Conservation (phyloP, 2,888 invertebrate genomes). For the Rhamphomyia laevipes region DNA sequence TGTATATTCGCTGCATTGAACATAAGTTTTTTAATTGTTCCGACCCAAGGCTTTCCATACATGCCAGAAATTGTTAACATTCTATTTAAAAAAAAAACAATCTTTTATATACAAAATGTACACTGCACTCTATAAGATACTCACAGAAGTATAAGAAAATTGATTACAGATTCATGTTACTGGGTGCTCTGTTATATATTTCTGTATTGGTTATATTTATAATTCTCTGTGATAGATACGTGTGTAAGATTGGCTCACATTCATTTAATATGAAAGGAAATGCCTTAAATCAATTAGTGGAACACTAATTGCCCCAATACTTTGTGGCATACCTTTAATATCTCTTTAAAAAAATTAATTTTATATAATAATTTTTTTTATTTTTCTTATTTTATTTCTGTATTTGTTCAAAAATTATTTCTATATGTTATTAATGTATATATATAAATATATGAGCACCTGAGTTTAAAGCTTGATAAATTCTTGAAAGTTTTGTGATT, state of each 20-base stretch:
- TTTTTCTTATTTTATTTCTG: too few species aligned
- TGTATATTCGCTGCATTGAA: too few species aligned
- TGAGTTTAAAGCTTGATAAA: conserved; percentile 3
- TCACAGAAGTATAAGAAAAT: background rate
- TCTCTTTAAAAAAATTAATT: too few species aligned
- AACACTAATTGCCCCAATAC: conserved; percentile 38
- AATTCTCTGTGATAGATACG: conserved; percentile 10
- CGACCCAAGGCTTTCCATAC: conserved; percentile 10
- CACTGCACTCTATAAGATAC: background rate
- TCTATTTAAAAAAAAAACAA: background rate
- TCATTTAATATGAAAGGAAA: conserved; percentile 30
- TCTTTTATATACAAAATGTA: background rate
- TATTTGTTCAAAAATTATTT: background rate
- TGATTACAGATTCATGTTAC: conserved; percentile 15
- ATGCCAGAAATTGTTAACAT: conserved; percentile 12
- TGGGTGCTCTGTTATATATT: conserved; percentile 14
- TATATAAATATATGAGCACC: conserved; percentile 2
- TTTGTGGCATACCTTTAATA: conserved; percentile 29
- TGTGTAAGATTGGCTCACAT: conserved; percentile 3
- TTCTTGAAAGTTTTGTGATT: background rate
- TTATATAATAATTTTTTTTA: too few species aligned
- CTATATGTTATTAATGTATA: background rate
- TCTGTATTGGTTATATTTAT: conserved; percentile 23
- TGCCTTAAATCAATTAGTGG: conserved; percentile 39
- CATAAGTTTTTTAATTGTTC: conserved; percentile 11